Evolutionary conservation across 2,113 vertebrate genomes (phyloP), one percentile per base, ranked within the genome.

Genomic region (Perca fluviatilis): DNA sequence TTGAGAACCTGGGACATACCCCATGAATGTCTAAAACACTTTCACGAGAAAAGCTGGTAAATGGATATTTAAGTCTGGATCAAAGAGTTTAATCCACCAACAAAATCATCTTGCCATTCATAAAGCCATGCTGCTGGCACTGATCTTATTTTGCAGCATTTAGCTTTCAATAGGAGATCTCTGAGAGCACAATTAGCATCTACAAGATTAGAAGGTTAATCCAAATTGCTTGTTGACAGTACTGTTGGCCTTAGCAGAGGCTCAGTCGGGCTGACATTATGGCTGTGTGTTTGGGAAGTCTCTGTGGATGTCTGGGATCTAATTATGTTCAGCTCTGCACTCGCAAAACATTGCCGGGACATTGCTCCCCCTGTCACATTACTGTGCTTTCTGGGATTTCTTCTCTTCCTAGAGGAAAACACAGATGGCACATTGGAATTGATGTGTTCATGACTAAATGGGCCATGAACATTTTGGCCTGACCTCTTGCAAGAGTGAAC

Each of bases 391-490:
- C 65, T 85, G 85, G 83, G 89, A 91, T 86, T 88, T 91, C 64
- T 77, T 84, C 71, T 92, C 74, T 76, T 87, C 70, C 74, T 50
- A 21, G 70, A 86, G 73, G 86, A 85, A 79, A 86, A 86, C 88
- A 90, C 91, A 93, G 90, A 93, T 91, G 93, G 87, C 87, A 75
- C 87, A 74, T 63, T 83, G 87, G 87, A 93, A 67, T 50, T 74
- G 84, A 92, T 89, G 86, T 92, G 83, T 90, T 93, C 83, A 75
- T 63, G 86, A 81, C 73, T 85, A 91, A 92, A 93, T 93, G 91
- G 90, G 62, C 87, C 89, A 79, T 92, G 86, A 92, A 90, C 87
- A 90, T 77, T 90, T 79, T 74, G 73, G 63, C 50, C 74, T 88
- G 89, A 90, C 83, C 86, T 85, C 84, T 76, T 83, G 73, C 50